These are phyloP conservation scores for Aphelenchoides besseyi DNA, from an alignment of 1,140 invertebrate genomes.

Conservation along the genomic window DNA sequence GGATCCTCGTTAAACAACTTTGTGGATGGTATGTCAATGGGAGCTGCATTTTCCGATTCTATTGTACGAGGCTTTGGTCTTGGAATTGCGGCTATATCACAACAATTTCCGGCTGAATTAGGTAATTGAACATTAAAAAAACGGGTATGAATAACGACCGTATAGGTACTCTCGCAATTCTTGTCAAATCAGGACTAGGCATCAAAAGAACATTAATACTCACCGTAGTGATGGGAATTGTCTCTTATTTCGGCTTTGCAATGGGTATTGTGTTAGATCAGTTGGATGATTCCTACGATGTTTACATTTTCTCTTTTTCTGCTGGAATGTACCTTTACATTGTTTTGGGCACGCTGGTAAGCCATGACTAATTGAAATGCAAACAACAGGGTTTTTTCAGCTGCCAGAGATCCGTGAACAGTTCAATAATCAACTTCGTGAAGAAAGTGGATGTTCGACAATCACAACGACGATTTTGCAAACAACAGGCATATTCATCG, in stretches of 20 bases:
- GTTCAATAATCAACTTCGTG: constrained; percentile 46
- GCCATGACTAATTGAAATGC: constrained; percentile 4
- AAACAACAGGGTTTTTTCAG: constrained; percentile 44
- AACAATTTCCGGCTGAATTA: constrained; percentile 73
- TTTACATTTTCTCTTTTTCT: constrained; percentile 55
- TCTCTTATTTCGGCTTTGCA: background rate
- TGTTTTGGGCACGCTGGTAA: constrained; percentile 54
- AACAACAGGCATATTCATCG: constrained; percentile 40
- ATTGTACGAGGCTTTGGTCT: constrained; percentile 70
- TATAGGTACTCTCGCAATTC: constrained; percentile 44
- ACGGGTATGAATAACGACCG: background rate
- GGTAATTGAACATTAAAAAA: constrained; percentile 66
- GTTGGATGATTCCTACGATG: constrained; percentile 50
- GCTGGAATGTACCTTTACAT: constrained; percentile 60
- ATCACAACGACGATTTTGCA: constrained; percentile 43
- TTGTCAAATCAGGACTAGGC: constrained; percentile 48
- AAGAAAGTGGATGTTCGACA: constrained; percentile 34
- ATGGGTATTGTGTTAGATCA: background rate
- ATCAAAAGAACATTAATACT: constrained; percentile 49
- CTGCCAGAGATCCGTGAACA: constrained; percentile 57
- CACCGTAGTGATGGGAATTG: background rate
- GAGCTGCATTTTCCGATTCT: constrained; percentile 71
- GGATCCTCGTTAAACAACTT: constrained; percentile 73
- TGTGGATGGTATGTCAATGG: constrained; percentile 72
- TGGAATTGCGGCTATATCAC: constrained; percentile 71